Evolutionary conservation across 2,113 vertebrate species (phyloP).

Genomic region (Ctenodactylus gundi): DNA sequence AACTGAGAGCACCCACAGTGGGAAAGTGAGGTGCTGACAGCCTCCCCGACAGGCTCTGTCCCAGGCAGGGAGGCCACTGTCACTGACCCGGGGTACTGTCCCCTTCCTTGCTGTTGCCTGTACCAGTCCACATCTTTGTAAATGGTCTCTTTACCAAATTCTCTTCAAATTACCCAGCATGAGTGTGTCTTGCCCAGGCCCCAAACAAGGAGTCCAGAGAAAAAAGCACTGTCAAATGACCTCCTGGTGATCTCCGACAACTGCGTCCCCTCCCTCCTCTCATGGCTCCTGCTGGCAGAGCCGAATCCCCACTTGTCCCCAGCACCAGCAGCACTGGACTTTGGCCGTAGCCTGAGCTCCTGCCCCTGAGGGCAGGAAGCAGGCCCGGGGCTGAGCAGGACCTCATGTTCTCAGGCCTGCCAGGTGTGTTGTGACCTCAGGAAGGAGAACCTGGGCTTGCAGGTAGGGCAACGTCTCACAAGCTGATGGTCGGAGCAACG

Average conservation of each 20-base stretch:
- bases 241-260: neutral
- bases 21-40: neutral
- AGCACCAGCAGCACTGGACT: too few relatives aligned
- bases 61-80: neutral
- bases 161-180: neutral
- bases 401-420: neutral
- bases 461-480: neutral
- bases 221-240: neutral
- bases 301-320: too few relatives aligned
- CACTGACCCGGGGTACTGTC: neutral
- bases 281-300: too few relatives aligned
- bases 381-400: too few relatives aligned
- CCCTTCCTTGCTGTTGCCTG: neutral
- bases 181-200: neutral
- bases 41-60: neutral
- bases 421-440: neutral
- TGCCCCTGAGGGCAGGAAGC: too few relatives aligned
- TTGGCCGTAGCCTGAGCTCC: too few relatives aligned
- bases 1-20: neutral
- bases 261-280: neutral
- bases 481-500: neutral
- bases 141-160: neutral
- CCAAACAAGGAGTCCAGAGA: neutral
- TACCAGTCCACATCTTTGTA: neutral
- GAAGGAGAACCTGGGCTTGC: neutral